These are phyloP conservation scores for Conus betulinus DNA, from an alignment of 1,140 invertebrate genomes.

Conservation along the genomic window DNA sequence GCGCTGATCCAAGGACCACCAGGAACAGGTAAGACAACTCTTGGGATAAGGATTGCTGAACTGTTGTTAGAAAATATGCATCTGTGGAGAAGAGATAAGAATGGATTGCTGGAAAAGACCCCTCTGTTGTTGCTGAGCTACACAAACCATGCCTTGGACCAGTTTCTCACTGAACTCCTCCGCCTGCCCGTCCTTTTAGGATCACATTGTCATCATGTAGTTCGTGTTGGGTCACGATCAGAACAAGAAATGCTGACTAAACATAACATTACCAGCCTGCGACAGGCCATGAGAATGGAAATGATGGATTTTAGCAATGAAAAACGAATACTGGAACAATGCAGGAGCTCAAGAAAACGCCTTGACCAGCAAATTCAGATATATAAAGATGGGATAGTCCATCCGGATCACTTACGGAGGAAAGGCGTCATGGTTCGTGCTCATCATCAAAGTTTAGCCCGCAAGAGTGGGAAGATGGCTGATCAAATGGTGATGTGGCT, in stretches of 20 bases:
- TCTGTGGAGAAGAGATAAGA: constrained; percentile 50
- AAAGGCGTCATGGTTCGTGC: neutral
- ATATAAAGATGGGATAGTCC: neutral
- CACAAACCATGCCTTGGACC: constrained; percentile 91
- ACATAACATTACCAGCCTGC: constrained; percentile 34
- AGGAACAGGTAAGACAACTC: constrained; percentile 69
- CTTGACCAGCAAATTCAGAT: neutral
- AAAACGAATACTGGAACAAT: constrained; percentile 20
- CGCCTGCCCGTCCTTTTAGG: constrained; percentile 7
- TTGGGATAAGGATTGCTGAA: constrained; percentile 71
- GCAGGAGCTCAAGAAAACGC: neutral
- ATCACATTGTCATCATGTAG: constrained; percentile 4
- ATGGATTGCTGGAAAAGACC: constrained; percentile 20
- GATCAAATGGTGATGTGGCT: neutral
- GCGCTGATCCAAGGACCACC: constrained; percentile 83
- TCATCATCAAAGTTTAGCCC: neutral
- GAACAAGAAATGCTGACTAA: constrained; percentile 33
- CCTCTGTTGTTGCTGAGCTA: constrained; percentile 89
- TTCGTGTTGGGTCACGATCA: constrained; percentile 44
- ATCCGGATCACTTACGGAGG: neutral
- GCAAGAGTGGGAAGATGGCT: neutral
- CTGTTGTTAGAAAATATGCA: constrained; percentile 64
- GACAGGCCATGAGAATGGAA: neutral
- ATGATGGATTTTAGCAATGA: constrained; percentile 19
- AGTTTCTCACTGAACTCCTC: constrained; percentile 84